These are phyloP conservation scores for Pachypeltis micranthus DNA, from an alignment of 1,140 invertebrate genomes.

Conservation along the genomic window DNA sequence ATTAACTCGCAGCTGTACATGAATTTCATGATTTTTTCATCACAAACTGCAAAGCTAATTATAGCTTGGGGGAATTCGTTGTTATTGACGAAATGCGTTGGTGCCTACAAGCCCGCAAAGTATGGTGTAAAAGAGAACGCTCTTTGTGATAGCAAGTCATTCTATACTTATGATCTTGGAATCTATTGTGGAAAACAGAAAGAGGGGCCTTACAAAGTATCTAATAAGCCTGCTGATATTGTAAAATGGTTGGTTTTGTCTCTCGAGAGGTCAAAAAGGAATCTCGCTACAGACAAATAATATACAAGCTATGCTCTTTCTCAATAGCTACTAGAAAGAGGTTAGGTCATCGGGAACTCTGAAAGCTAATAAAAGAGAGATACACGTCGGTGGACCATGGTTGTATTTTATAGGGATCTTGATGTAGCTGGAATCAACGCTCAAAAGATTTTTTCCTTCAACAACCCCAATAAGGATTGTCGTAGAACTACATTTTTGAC, in stretches of 20 bases:
- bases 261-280: conserved; percentile 24
- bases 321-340: neutral
- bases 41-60: conserved; percentile 32
- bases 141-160: conserved; percentile 17
- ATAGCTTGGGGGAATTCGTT: conserved; percentile 31
- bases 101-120: conserved; percentile 28
- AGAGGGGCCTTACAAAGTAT: conserved; percentile 27
- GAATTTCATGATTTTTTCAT: conserved; percentile 32
- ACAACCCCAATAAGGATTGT: neutral
- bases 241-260: conserved; percentile 24
- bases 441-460: neutral
- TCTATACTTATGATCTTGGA: conserved; percentile 28
- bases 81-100: conserved; percentile 31
- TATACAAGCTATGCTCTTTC: conserved; percentile 3
- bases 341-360: neutral
- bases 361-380: neutral
- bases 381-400: neutral
- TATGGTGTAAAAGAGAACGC: conserved; percentile 33
- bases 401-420: neutral
- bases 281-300: conserved; percentile 24
- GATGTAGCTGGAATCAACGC: neutral
- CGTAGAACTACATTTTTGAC: neutral
- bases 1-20: conserved; percentile 32
- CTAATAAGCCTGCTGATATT: conserved; percentile 29
- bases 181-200: conserved; percentile 31